Conservation (phyloP, 2,797 vertebrate genomes). For the Ibycter americanus region DNA sequence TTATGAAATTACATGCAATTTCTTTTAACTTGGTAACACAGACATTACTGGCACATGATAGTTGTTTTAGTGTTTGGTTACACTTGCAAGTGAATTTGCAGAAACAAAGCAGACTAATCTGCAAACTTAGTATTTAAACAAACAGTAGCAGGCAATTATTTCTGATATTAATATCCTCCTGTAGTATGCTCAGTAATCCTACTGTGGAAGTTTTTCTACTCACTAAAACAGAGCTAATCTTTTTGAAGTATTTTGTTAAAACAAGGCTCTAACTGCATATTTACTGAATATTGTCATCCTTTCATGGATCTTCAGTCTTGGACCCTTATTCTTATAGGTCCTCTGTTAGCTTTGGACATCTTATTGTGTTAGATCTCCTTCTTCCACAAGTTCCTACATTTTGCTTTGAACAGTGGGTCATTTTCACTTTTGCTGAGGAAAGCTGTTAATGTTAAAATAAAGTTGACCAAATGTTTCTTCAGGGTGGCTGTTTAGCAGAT, state of each 20-base stretch:
- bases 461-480: not conserved
- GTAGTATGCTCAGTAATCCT: not conserved
- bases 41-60: not conserved
- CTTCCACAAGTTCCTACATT: not conserved
- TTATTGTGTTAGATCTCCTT: not conserved
- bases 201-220: not conserved
- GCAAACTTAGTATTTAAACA: not conserved
- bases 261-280: not conserved
- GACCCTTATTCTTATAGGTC: not conserved
- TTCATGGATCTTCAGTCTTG: not conserved
- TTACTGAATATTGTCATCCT: not conserved
- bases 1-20: not conserved
- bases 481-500: not conserved
- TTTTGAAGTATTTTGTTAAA: not conserved
- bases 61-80: not conserved
- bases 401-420: not conserved
- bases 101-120: not conserved
- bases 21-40: not conserved
- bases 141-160: not conserved
- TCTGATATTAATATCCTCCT: not conserved
- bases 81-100: not conserved
- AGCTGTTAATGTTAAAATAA: not conserved
- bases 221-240: not conserved
- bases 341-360: not conserved
- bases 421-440: not conserved